These are phyloP conservation scores for Dasyurus viverrinus DNA, from an alignment of 2,113 vertebrate species.

Conservation along the genomic window DNA sequence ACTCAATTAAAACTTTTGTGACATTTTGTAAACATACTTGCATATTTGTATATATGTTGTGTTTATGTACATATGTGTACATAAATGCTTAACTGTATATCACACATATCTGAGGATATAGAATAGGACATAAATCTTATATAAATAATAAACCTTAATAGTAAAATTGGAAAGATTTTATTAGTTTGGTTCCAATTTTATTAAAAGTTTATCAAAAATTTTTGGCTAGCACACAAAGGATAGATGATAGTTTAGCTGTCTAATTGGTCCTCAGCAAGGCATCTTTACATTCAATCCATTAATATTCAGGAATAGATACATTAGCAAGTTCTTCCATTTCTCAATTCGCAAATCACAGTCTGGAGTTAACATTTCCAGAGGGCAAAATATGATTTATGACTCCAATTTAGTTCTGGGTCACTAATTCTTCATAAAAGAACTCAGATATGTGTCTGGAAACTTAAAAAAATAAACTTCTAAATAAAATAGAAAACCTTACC, in stretches of 20 bases:
- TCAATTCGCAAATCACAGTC: slow-evolving; percentile 61
- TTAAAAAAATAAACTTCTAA: slow-evolving; percentile 53
- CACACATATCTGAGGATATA: not conserved
- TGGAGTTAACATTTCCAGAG: slow-evolving; percentile 60
- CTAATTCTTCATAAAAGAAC: slow-evolving; percentile 58
- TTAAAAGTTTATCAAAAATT: slow-evolving; percentile 33
- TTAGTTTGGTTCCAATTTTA: slow-evolving; percentile 40
- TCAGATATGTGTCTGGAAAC: not conserved
- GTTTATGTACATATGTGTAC: not conserved
- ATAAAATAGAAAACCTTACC: slow-evolving; percentile 40
- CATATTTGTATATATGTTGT: not conserved
- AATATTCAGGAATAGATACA: slow-evolving; percentile 57
- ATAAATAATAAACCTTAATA: slow-evolving; percentile 35
- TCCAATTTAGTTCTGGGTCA: slow-evolving; percentile 31
- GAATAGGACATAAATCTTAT: not conserved
- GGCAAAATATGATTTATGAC: slow-evolving; percentile 37
- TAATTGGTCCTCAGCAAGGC: not conserved
- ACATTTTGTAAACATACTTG: not conserved
- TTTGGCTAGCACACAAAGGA: not conserved
- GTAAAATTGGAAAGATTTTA: slow-evolving; percentile 10
- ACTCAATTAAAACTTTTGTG: not conserved
- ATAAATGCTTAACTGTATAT: not conserved
- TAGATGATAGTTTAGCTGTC: not conserved
- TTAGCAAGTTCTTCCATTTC: slow-evolving; percentile 46
- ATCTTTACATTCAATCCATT: slow-evolving; percentile 27